Evolutionary conservation across 2,797 vertebrate species (phyloP).

Genomic region (Poeciliopsis infans): DNA sequence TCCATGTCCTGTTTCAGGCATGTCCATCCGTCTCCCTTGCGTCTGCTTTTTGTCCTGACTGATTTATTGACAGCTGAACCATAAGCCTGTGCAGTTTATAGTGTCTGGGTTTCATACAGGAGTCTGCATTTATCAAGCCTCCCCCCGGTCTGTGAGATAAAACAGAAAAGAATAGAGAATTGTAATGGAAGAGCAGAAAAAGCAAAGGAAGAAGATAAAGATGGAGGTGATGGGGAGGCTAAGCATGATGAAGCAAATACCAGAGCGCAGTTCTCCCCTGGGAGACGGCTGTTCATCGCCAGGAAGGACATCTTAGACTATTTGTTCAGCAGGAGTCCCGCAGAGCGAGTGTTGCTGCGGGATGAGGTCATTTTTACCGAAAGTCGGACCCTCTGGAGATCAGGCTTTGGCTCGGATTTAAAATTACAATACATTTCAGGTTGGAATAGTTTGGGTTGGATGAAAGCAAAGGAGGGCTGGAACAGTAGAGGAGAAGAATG

Average conservation of each 20-base stretch:
- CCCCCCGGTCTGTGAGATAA: constrained; percentile 18
- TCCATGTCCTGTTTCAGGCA: constrained; percentile 12
- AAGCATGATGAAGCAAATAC: constrained; percentile 28
- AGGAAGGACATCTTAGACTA: constrained; percentile 15
- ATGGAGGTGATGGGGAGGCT: neutral
- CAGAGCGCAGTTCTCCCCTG: constrained; percentile 16
- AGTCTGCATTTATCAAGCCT: constrained; percentile 38
- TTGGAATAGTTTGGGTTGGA: constrained; percentile 2
- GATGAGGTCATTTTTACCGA: constrained; percentile 12
- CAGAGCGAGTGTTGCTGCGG: constrained; percentile 5
- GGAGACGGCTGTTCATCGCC: constrained; percentile 20
- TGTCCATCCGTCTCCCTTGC: constrained; percentile 10
- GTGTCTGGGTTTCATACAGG: constrained; percentile 36
- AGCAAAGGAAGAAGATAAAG: neutral
- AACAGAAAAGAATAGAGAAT: constrained; percentile 7
- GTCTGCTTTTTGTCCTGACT: constrained; percentile 55
- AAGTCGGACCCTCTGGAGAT: neutral
- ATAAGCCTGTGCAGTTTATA: constrained; percentile 31
- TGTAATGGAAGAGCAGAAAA: constrained; percentile 9
- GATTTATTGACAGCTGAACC: constrained; percentile 50
- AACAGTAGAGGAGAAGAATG: constrained; percentile 17
- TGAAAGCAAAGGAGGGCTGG: constrained; percentile 13
- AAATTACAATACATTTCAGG: constrained; percentile 10
- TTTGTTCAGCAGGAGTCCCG: constrained; percentile 1
- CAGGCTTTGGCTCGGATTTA: neutral